A percentile compares a stretch with the other conserved stretches of the same genome.
Conservation (phyloP, 2,797 vertebrate species). For the Lacerta agilis region DNA sequence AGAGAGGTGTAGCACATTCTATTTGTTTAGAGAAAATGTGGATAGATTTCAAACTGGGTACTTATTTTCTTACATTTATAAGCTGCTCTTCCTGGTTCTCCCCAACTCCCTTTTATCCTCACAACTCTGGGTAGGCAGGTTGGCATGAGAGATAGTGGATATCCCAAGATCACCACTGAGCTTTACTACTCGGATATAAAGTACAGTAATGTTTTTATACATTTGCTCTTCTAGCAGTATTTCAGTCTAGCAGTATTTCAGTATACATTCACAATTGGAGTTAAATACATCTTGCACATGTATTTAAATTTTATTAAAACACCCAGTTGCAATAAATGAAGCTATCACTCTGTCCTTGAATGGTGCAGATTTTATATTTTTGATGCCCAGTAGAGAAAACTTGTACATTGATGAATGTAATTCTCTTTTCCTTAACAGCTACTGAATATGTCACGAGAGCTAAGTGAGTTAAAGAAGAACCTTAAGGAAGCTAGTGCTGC, state of each 20-base stretch:
- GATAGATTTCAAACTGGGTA: background rate
- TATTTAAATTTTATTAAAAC: background rate
- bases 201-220: background rate
- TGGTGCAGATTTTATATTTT: background rate
- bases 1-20: background rate
- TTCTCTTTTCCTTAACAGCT: constrained; percentile 79
- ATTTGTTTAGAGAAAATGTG: constrained; percentile 9
- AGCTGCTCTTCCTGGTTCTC: background rate
- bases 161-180: background rate
- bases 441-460: constrained; percentile 97
- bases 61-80: background rate
- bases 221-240: background rate
- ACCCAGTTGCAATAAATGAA: background rate
- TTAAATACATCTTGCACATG: background rate
- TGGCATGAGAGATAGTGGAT: background rate
- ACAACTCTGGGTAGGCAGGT: background rate
- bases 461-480: constrained; percentile 91
- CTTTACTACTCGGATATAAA: too few relatives aligned
- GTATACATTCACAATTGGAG: background rate
- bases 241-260: constrained; percentile 4
- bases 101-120: background rate
- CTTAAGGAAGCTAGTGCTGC: constrained; percentile 91
- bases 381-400: constrained; percentile 30
- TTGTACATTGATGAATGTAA: background rate
- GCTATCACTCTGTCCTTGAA: background rate